Base-by-base conservation (phyloP, 2,888 invertebrate genomes). In the Pseudoips prasinana region DNA sequence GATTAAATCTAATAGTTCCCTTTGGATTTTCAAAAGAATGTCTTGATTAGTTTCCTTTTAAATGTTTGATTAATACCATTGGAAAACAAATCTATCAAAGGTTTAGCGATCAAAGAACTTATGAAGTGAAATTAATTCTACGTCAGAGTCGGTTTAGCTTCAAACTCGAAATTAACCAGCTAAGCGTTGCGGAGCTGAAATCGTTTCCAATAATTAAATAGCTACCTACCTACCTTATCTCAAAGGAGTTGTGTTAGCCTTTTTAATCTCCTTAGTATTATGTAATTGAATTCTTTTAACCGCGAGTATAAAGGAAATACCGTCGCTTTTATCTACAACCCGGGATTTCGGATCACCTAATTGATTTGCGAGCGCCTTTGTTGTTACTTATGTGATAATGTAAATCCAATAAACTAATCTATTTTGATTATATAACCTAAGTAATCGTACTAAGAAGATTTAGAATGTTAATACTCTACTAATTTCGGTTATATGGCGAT, bases 211-310 rank as follows among this genome's bases (percentile, higher is more conserved):
- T 80, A 73, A 78, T 78, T 78, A 80, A 79, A 79, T 77, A 76
- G 67, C 71, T 65, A 66, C 67, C 64, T 56, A 63, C 65, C 63
- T 65, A 71, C 67, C 73, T 74, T 75, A 77, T 70, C 72, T 76
- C 78, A 80, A 80, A 77, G 77, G 76, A 75, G 73, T 75, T 69
- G 68, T 72, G 75, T 76, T 77, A 78, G 80, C 79, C 77, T 73
- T 79, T 84, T 82, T 82, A 83, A 83, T 82, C 80, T 80, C 53
- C 70, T 73, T 78, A 79, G 73, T 70, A 79, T 79, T 80, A 84
- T 79, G 73, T 84, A 84, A 84, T 83, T 82, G 82, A 81, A 84
- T 83, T 83, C 82, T 84, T 82, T 80, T 75, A 78, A 79, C 82
- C 79, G 61, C 75, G 64, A 69, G 67, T 73, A 80, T 82, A 82